Conservation (phyloP, 2,888 invertebrate species). For the Neuroscelio doddi region DNA sequence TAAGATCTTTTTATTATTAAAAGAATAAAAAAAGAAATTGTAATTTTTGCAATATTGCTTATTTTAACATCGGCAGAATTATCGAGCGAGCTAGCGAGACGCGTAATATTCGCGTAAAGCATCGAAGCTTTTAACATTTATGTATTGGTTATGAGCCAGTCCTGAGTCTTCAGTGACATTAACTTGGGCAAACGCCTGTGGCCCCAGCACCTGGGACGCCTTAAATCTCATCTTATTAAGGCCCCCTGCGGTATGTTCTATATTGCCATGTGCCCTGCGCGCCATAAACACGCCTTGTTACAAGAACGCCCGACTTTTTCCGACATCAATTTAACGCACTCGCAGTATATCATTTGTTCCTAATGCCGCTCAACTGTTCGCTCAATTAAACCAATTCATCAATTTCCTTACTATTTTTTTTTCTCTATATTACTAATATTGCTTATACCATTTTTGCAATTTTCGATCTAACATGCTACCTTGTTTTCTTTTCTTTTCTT, state of each 20-base stretch:
- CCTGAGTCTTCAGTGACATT: slow-evolving; percentile 51
- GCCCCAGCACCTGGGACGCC: slow-evolving; percentile 59
- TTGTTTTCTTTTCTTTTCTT: no score
- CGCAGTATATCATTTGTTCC: slow-evolving; percentile 39
- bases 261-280: slow-evolving; percentile 16
- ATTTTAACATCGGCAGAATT: slow-evolving; percentile 3
- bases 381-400: no score
- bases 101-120: slow-evolving; percentile 37
- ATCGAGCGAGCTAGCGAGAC: slow-evolving; percentile 12
- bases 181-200: slow-evolving; percentile 48
- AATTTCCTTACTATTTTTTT: no score
- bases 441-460: no score
- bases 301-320: slow-evolving; percentile 39
- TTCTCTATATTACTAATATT: no score
- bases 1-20: no score
- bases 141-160: slow-evolving; percentile 50
- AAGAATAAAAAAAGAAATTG: no score
- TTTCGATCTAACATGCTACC: no score
- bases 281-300: slow-evolving; percentile 42
- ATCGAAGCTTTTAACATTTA: slow-evolving; percentile 57
- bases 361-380: slow-evolving; percentile 37
- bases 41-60: no score
- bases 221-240: slow-evolving; percentile 65
- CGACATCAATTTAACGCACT: slow-evolving; percentile 36
- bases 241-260: slow-evolving; percentile 26